Conservation (phyloP, 2,113 vertebrate genomes). For the Paedocypris sp. region DNA sequence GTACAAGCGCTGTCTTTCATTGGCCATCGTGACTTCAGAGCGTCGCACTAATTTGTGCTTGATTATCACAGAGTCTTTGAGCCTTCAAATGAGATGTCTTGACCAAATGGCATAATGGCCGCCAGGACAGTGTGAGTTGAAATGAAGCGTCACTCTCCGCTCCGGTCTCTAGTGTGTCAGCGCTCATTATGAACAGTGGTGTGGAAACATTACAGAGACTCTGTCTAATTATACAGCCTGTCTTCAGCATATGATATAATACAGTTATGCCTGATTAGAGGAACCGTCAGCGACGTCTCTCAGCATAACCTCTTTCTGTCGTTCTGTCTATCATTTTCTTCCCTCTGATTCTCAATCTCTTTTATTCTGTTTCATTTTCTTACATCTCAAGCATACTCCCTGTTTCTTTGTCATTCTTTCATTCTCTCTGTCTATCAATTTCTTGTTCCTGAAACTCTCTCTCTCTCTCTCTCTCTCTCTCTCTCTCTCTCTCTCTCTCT, state of each 20-base stretch:
- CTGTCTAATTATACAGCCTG: slow-evolving; percentile 40
- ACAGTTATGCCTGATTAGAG: slow-evolving; percentile 37
- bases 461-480: too few species aligned
- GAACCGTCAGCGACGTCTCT: slow-evolving; percentile 35
- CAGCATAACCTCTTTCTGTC: slow-evolving; percentile 28
- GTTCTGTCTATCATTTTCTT: too few species aligned
- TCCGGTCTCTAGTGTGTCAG: not conserved
- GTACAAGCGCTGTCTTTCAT: not conserved
- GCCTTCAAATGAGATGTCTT: slow-evolving; percentile 13
- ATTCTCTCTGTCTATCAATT: too few species aligned
- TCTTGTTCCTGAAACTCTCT: too few species aligned
- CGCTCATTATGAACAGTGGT: slow-evolving; percentile 10
- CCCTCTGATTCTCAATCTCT: not conserved
- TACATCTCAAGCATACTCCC: too few species aligned
- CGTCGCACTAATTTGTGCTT: slow-evolving; percentile 1
- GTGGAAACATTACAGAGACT: slow-evolving; percentile 10
- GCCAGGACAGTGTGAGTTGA: not conserved
- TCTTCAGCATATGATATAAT: slow-evolving; percentile 30
- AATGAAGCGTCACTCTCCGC: slow-evolving; percentile 1
- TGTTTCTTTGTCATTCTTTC: too few species aligned
- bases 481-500: too few species aligned
- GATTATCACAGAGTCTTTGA: not conserved
- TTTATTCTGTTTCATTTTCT: too few species aligned
- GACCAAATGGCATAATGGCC: slow-evolving; percentile 19
- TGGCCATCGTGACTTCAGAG: not conserved